Evolutionary conservation across 1,140 invertebrate species (phyloP).

Genomic region (Stratiolaelaps scimitus): DNA sequence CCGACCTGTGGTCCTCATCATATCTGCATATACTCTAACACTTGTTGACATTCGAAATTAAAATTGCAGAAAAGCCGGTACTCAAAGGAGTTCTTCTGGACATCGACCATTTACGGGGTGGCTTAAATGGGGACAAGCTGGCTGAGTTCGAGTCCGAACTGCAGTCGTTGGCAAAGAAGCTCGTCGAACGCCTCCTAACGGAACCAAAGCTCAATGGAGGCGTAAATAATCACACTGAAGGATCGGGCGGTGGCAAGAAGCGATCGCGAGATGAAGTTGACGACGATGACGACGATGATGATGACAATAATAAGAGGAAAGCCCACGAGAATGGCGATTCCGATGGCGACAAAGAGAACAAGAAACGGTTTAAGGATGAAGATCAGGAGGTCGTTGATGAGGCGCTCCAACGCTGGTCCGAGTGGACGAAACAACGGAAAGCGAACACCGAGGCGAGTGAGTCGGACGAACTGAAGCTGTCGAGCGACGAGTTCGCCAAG

Average conservation of each 20-base stretch:
- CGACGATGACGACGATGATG: conserved; percentile 14
- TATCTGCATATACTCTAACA: no score
- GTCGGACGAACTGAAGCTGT: background rate
- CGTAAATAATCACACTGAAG: background rate
- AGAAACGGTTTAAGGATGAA: background rate
- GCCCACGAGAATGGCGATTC: conserved; percentile 17
- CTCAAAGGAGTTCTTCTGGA: conserved; percentile 12
- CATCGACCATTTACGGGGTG: background rate
- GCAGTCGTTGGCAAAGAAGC: background rate
- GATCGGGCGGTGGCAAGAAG: background rate
- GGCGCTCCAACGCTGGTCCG: conserved; percentile 2
- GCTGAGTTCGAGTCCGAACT: background rate
- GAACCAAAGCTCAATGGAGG: conserved; percentile 22
- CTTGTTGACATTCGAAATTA: no score
- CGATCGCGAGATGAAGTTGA: conserved; percentile 10
- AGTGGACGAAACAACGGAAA: background rate
- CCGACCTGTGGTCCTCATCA: no score
- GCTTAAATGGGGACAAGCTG: background rate
- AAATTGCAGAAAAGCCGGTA: conserved; percentile 12
- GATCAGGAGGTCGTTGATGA: background rate
- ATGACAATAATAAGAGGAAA: no score
- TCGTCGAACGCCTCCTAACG: background rate
- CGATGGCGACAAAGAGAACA: conserved; percentile 1
- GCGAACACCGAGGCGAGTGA: background rate
- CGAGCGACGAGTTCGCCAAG: background rate